A percentile compares a stretch with the other conserved stretches of the same genome.
Evolutionary conservation across 2,888 invertebrate species (phyloP).

Genomic region (Branchellion lobata): DNA sequence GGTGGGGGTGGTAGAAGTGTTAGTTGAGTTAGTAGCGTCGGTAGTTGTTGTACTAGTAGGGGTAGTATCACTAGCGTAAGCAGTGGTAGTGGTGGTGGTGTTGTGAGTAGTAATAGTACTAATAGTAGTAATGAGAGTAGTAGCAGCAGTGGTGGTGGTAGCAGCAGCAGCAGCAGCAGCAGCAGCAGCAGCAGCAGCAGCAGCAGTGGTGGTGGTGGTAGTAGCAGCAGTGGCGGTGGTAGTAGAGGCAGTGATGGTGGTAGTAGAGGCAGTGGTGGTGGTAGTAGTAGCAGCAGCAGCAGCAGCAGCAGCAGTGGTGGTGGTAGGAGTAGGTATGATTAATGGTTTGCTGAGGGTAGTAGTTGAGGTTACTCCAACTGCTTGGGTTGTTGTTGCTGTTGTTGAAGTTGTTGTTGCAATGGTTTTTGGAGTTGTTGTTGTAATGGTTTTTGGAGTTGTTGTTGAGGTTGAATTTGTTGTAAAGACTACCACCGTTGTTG

Average conservation of each 20-base stretch:
- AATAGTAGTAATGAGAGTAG: too few relatives aligned
- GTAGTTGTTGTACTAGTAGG: constrained; percentile 22
- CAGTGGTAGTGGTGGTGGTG: too few relatives aligned
- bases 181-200: not conserved
- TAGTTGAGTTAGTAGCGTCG: not conserved
- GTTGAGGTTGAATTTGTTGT: too few relatives aligned
- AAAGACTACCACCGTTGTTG: too few relatives aligned
- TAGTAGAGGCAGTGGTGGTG: too few relatives aligned
- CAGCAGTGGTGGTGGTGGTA: not conserved
- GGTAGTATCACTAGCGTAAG: too few relatives aligned
- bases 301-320: not conserved
- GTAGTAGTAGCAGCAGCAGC: not conserved
- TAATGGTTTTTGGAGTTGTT: too few relatives aligned
- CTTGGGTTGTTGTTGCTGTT: too few relatives aligned
- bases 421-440: too few relatives aligned
- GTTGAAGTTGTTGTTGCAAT: too few relatives aligned
- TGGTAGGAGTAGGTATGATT: not conserved
- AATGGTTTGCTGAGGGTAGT: not conserved
- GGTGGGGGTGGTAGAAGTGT: not conserved
- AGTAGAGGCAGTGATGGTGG: not conserved
- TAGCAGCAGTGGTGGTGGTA: constrained; percentile 22
- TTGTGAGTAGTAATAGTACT: too few relatives aligned
- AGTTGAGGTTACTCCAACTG: not conserved
- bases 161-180: constrained; percentile 13
- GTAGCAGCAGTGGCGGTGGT: not conserved